A percentile compares a stretch with the other conserved stretches of the same genome.
Conservation (phyloP, 2,888 invertebrate genomes). For the Acheta domesticus region DNA sequence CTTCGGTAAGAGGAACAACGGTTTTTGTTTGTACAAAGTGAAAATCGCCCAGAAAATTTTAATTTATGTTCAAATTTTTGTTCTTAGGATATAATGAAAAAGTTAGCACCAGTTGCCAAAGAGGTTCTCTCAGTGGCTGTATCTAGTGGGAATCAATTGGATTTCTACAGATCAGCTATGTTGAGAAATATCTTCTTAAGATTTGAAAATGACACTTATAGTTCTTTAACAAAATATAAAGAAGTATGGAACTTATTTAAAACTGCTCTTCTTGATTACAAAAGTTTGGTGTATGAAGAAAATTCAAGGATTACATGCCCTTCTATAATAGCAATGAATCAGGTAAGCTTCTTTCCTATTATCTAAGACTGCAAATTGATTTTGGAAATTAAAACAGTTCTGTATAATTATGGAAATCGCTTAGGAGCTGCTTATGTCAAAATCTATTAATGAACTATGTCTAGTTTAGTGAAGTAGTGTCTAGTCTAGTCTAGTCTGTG, state of each 20-base stretch:
- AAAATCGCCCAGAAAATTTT: no score
- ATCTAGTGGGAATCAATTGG: slow-evolving; percentile 20
- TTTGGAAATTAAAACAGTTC: no score
- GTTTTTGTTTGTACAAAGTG: no score
- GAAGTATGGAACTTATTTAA: slow-evolving; percentile 37
- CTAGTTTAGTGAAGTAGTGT: no score
- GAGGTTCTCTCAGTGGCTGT: slow-evolving; percentile 24
- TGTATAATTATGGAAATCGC: no score
- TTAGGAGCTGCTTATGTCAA: no score
- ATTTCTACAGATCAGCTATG: slow-evolving; percentile 26
- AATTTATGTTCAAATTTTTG: not conserved
- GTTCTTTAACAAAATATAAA: slow-evolving; percentile 30
- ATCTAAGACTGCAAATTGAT: no score
- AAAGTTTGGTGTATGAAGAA: slow-evolving; percentile 40
- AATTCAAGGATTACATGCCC: slow-evolving; percentile 50
- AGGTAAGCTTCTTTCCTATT: slow-evolving; percentile 34
- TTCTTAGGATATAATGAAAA: slow-evolving; percentile 35
- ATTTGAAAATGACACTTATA: slow-evolving; percentile 52
- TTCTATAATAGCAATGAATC: slow-evolving; percentile 54
- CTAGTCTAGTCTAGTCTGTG: no score
- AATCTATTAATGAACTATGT: no score
- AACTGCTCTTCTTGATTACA: slow-evolving; percentile 36
- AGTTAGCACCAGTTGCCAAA: slow-evolving; percentile 37
- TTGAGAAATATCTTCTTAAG: slow-evolving; percentile 55
- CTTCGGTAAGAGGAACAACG: slow-evolving; percentile 36